A percentile compares a stretch with the other conserved stretches of the same genome.
These are phyloP conservation scores for Stenoptilia bipunctidactyla DNA, from an alignment of 2,888 invertebrate genomes.

Conservation along the genomic window DNA sequence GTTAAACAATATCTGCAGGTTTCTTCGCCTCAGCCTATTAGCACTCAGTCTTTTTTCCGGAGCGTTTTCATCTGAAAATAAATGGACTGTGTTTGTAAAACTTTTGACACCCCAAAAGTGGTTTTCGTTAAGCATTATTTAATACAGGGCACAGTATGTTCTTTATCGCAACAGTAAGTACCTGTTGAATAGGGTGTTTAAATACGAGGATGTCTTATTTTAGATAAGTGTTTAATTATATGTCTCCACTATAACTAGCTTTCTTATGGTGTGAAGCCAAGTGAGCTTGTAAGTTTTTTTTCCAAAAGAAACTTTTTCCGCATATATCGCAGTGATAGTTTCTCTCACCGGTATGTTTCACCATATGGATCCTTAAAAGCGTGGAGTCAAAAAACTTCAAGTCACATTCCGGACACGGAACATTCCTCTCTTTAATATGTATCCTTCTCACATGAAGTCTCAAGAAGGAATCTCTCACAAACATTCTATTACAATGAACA, in stretches of 20 bases:
- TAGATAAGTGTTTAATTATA: neutral
- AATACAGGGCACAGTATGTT: no score
- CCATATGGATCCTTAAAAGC: conserved; percentile 37
- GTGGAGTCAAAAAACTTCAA: conserved; percentile 32
- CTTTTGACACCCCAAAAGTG: neutral
- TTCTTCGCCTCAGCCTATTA: conserved; percentile 28
- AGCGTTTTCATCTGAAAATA: conserved; percentile 51
- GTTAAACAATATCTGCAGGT: conserved; percentile 49
- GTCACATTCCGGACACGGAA: conserved; percentile 30
- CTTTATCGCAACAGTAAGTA: no score
- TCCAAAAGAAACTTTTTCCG: conserved; percentile 61
- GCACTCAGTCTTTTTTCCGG: conserved; percentile 27
- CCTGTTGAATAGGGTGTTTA: neutral
- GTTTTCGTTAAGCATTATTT: no score
- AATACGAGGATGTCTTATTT: neutral
- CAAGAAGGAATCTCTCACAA: conserved; percentile 27
- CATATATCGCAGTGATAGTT: conserved; percentile 66
- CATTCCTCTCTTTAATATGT: conserved; percentile 33
- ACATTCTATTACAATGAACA: conserved; percentile 28
- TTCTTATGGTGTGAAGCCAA: conserved; percentile 25
- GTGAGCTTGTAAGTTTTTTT: conserved; percentile 61
- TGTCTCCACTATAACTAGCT: conserved; percentile 1
- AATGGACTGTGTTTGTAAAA: conserved; percentile 19
- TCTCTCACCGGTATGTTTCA: conserved; percentile 52
- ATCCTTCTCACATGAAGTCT: conserved; percentile 28